Conservation (phyloP, 2,113 vertebrate genomes). For the Cavia aperea region DNA sequence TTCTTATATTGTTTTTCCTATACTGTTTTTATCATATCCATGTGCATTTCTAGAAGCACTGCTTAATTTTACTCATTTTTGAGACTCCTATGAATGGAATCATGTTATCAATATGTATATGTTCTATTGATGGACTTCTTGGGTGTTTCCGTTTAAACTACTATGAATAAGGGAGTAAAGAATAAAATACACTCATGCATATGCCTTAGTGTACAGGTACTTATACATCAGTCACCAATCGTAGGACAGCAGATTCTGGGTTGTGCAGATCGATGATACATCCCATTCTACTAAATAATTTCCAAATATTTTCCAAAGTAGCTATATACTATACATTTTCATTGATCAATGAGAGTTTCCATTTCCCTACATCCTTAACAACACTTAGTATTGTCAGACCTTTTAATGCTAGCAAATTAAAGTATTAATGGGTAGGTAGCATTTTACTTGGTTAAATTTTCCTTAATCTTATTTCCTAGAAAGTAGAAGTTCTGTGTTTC, state of each 20-base stretch:
- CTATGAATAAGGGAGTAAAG: too few relatives aligned
- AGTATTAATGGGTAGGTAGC: background rate
- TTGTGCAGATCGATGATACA: too few relatives aligned
- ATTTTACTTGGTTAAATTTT: background rate
- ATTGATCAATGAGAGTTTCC: too few relatives aligned
- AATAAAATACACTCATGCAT: too few relatives aligned
- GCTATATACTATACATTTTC: too few relatives aligned
- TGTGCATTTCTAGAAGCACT: background rate
- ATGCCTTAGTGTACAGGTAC: too few relatives aligned
- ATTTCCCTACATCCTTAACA: too few relatives aligned
- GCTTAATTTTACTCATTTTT: background rate
- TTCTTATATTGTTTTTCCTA: background rate
- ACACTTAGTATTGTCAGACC: too few relatives aligned
- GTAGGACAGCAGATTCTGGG: too few relatives aligned
- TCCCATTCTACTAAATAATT: too few relatives aligned
- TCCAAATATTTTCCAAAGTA: too few relatives aligned
- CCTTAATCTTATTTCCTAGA: background rate
- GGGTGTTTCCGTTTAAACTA: background rate
- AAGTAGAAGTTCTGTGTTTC: background rate
- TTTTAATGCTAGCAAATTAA: background rate
- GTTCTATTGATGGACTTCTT: background rate
- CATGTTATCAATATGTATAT: background rate
- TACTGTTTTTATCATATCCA: background rate
- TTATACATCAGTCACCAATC: too few relatives aligned
- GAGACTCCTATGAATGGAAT: background rate